Base-by-base conservation (phyloP, 2,888 invertebrate genomes). In the Aporophyla lueneburgensis region DNA sequence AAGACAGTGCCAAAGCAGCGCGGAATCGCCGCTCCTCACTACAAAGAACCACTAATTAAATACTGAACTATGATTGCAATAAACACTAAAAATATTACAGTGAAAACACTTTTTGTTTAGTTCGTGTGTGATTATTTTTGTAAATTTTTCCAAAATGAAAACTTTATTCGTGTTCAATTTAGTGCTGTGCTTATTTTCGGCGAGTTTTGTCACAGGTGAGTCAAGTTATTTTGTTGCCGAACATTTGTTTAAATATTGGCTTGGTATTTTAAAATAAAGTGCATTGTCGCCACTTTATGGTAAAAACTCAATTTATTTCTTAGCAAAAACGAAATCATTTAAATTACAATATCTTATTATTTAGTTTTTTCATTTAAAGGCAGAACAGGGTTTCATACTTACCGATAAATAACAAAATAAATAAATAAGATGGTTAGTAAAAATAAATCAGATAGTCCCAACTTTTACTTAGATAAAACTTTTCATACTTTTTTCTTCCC, bases 121-220 rank as follows among this genome's bases (percentile, higher is more conserved):
- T 71, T 74, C 4, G 7, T 77, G 81, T 69, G 72, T 78, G 77
- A 43, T 59, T 71, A n/a, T 75, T 75, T 56, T 69, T 71, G 46
- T 66, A 14, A 33, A 21, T 27, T 61, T n/a, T 24, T 49, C 16
- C 61, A 83, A 83, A 80, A 80, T 94, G 94, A 93, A 89, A 85
- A 80, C 73, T 78, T 63, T 71, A 43, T 43, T 88, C 10, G 87
- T 92, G 89, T 81, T 90, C 33, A 78, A 83, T 71, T 83, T 90
- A 80, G 91, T 94, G 88, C 65, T 93, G 84, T 93, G 91, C 88
- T 83, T 87, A 75, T 62, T 91, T 76, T 87, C 86, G 46, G 88
- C 85, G 73, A 83, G 88, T 90, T 87, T 90, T 14, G 91, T 89
- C 1, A 83, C 71, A 68, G 93, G 94, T 94, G 76, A 93, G 94